phyloP scores from a whole-genome alignment of 2,113 vertebrate species.

The Aix galericulata region DNA sequence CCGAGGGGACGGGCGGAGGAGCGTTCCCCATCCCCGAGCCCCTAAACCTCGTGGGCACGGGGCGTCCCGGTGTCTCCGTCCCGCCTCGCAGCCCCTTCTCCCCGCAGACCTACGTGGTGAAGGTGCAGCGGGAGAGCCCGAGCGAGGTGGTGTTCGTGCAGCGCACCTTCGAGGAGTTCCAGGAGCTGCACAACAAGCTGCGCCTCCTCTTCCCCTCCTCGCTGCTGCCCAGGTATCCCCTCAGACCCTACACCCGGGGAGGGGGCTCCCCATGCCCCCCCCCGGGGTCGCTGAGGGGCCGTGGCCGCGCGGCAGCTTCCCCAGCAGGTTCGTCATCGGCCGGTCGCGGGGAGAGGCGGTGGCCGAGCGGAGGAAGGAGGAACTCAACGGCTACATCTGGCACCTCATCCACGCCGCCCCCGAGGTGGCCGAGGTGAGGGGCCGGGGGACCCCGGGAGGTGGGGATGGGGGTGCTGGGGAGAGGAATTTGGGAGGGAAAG shows the following conservation, averaged over 20 bases:
- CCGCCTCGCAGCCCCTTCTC: fast-evolving
- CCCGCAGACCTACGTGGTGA: conserved; percentile 87
- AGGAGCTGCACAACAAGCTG: conserved; percentile 94
- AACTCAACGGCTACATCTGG: conserved; percentile 93
- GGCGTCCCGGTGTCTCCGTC: fast-evolving
- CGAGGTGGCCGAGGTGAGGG: conserved; percentile 89
- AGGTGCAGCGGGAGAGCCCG: conserved; percentile 87
- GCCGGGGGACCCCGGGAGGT: fast-evolving
- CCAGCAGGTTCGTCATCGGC: conserved; percentile 93
- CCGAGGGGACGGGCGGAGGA: neutral
- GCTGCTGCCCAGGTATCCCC: conserved; percentile 88
- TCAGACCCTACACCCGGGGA: neutral
- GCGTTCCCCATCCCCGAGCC: neutral
- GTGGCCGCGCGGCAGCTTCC: conserved; percentile 79
- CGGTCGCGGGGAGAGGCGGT: conserved; percentile 89
- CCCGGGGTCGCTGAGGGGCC: fast-evolving
- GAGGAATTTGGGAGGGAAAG: neutral
- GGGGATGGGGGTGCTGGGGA: neutral
- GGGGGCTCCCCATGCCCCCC: fast-evolving
- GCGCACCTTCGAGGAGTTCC: conserved; percentile 95
- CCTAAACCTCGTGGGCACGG: fast-evolving
- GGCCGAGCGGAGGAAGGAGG: conserved; percentile 90
- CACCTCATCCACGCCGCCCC: conserved; percentile 86
- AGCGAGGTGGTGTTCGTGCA: conserved; percentile 84
- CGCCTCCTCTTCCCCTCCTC: conserved; percentile 91